phyloP scores from a whole-genome alignment of 2,888 invertebrate genomes.

The Lucinisca nassula region DNA sequence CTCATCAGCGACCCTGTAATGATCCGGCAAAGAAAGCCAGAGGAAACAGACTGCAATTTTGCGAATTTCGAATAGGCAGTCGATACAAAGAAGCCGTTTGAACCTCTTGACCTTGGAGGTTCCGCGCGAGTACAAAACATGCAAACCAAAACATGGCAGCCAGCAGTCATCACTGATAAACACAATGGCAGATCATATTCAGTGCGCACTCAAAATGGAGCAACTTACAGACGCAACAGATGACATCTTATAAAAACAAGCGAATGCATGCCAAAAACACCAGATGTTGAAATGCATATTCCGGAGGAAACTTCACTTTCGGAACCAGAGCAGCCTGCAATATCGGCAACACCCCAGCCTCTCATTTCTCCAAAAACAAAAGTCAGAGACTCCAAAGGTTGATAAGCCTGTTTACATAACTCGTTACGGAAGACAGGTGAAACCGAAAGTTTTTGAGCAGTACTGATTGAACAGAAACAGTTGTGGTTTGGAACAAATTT shows the following conservation, averaged over 20 bases:
- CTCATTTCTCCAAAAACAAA: neutral
- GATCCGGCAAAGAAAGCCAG: too few relatives aligned
- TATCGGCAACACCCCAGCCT: neutral
- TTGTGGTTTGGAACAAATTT: neutral
- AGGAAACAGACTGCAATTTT: too few relatives aligned
- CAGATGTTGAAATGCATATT: constrained; percentile 16
- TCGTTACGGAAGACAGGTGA: constrained; percentile 5
- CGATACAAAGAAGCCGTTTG: neutral
- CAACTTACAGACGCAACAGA: constrained; percentile 2
- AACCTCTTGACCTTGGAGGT: neutral
- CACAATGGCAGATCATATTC: constrained; percentile 15
- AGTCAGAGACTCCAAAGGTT: neutral
- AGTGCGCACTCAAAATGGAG: neutral
- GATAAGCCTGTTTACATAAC: constrained; percentile 11
- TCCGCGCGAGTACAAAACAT: constrained; percentile 1
- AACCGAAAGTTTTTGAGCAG: neutral
- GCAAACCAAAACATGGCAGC: constrained; percentile 4
- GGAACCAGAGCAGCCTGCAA: neutral
- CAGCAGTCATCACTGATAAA: constrained; percentile 14
- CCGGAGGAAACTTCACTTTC: neutral
- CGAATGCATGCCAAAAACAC: neutral
- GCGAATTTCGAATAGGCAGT: too few relatives aligned
- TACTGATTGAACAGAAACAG: neutral
- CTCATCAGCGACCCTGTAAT: too few relatives aligned
- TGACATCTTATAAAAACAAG: neutral